Evolutionary conservation across 2,113 vertebrate species (phyloP).

Genomic region (Sinocyclocheilus grahami): DNA sequence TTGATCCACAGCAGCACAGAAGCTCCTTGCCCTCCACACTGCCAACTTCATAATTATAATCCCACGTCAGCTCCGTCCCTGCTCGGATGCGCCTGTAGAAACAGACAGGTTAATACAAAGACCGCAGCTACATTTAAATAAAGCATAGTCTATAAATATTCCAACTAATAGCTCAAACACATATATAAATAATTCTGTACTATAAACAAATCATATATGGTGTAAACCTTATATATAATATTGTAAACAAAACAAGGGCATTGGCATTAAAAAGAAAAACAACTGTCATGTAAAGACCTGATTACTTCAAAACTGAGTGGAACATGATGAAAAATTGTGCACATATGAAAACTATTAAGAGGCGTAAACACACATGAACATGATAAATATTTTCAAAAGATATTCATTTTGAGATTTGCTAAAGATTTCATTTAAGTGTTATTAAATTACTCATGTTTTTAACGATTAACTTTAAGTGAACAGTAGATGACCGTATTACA

Average conservation of each 20-base stretch:
- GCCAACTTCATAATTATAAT: constrained; percentile 98
- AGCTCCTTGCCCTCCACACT: constrained; percentile 97
- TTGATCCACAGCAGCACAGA: constrained; percentile 96
- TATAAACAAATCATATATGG: background rate
- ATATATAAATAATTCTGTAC: background rate
- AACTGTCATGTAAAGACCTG: background rate
- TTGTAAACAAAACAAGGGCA: too few species aligned
- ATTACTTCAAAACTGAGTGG: background rate
- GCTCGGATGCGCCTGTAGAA: constrained; percentile 88
- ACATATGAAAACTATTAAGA: background rate
- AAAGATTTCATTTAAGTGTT: background rate
- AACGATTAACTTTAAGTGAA: background rate
- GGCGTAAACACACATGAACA: background rate
- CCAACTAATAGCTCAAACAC: background rate
- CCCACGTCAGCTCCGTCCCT: constrained; percentile 95
- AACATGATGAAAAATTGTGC: background rate
- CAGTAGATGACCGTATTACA: background rate
- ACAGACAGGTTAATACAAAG: background rate
- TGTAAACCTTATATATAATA: background rate
- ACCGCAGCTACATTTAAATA: background rate
- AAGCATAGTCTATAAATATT: background rate
- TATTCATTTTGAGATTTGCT: background rate
- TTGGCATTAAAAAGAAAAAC: background rate
- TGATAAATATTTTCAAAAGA: background rate
- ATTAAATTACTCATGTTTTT: background rate